Evolutionary conservation across 2,888 invertebrate species (phyloP).

Genomic region (Eugnorisma glareosa): DNA sequence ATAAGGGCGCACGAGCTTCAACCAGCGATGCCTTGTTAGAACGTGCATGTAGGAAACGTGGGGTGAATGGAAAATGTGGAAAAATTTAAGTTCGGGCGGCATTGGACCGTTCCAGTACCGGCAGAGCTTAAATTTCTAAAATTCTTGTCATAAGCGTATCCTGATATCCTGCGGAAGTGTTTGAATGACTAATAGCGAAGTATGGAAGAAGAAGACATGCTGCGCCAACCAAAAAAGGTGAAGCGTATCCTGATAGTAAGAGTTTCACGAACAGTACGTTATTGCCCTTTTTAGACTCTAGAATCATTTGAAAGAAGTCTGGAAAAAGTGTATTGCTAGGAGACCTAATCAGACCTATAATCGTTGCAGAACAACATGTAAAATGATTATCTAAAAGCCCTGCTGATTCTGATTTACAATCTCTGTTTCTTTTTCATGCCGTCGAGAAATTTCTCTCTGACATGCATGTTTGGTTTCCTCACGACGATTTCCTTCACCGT

Average conservation of each 20-base stretch:
- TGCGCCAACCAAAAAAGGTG: too few species aligned
- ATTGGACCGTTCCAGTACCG: background rate
- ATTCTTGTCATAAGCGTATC: background rate
- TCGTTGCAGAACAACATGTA: background rate
- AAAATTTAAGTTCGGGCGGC: background rate
- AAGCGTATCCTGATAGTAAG: background rate
- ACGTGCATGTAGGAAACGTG: constrained; percentile 53
- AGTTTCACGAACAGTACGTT: background rate
- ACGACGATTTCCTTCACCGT: background rate
- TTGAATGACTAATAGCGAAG: too few species aligned
- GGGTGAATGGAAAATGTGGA: background rate
- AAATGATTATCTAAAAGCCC: background rate
- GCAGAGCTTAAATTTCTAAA: background rate
- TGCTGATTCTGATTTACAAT: background rate
- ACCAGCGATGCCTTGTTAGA: constrained; percentile 38
- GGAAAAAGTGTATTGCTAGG: background rate
- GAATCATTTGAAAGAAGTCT: background rate
- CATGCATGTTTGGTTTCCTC: background rate
- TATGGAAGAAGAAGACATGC: too few species aligned
- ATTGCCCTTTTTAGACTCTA: background rate
- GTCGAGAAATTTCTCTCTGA: background rate
- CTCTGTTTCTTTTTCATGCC: background rate
- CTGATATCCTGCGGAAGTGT: background rate
- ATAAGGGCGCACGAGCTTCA: constrained; percentile 43
- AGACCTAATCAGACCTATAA: background rate